phyloP scores from a whole-genome alignment of 1,140 invertebrate species.

The Drosophila elegans region DNA sequence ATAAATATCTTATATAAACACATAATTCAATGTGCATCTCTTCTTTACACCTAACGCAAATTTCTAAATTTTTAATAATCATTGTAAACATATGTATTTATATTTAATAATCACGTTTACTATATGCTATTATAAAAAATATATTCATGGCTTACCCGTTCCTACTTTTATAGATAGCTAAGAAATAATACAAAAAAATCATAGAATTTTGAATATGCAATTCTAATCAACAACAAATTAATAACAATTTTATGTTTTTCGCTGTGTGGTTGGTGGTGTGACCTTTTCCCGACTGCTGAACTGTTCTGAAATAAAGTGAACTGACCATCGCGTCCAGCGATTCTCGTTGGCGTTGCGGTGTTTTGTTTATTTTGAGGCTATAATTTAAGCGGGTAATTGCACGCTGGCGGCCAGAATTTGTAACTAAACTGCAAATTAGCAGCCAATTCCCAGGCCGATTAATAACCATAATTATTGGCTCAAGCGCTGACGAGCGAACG shows the following conservation, averaged over 20 bases:
- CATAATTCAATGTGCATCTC: too few relatives aligned
- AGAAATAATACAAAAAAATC: too few relatives aligned
- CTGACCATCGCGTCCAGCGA: conserved; percentile 33
- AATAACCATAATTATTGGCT: conserved; percentile 86
- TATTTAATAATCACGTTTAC: too few relatives aligned
- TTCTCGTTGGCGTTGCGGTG: conserved; percentile 69
- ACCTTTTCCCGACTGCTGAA: conserved; percentile 22
- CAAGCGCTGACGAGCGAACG: conserved; percentile 82
- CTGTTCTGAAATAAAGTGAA: conserved; percentile 8
- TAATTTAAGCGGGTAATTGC: conserved; percentile 85
- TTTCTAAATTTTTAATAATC: too few relatives aligned
- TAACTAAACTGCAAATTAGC: conserved; percentile 86
- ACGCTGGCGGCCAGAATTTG: conserved; percentile 85
- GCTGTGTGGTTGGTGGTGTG: conserved; percentile 15
- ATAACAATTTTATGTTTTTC: not conserved
- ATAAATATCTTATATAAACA: too few relatives aligned
- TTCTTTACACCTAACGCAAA: too few relatives aligned
- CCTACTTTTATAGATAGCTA: too few relatives aligned
- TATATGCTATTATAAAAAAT: too few relatives aligned
- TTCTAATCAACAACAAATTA: not conserved
- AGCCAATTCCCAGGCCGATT: conserved; percentile 85
- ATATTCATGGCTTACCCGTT: too few relatives aligned
- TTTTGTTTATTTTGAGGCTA: conserved; percentile 85
- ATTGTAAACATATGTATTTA: too few relatives aligned
- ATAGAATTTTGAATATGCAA: not conserved